Base-by-base conservation (phyloP, 1,140 invertebrate species). In the Semibalanus balanoides region DNA sequence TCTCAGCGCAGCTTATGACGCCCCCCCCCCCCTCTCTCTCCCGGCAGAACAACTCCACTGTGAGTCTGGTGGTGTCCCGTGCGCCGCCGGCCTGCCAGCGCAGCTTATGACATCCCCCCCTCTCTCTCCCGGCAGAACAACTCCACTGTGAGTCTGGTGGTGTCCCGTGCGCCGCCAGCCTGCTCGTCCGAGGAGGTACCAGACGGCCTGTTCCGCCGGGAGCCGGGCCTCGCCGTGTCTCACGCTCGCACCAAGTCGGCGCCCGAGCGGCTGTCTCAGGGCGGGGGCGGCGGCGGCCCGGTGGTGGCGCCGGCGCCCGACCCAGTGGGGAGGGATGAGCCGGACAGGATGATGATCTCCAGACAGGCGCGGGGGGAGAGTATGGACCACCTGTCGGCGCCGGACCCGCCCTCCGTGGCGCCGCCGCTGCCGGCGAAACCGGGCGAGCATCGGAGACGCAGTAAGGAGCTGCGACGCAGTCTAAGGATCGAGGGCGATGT, bases 1-100 rank as follows among this genome's bases (percentile, higher is more conserved):
- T n/a, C n/a, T n/a, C n/a, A n/a, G n/a, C n/a, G n/a, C n/a, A n/a
- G n/a, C n/a, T n/a, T 31, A 35, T 25, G 40, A 27, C 29, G 25
- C 30, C 27, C 9, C 3, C n/a, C n/a, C n/a, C n/a, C 76, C 11
- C 35, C 19, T 76, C 69, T 76, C 0, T 75, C n/a, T 73, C 35
- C 80, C 51, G 80, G 30, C 76, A 83, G 82, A 78, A 71, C 73
- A 79, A 77, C 40, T 83, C 84, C 40, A 82, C 81, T 78, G 83
- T 86, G 27, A 83, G 83, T 77, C 83, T 86, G 80, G 84, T 86
- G 30, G 81, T 86, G 35, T 84, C 83, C 17, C 80, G 86, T 17
- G 31, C 14, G 70, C 76, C 69, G 31, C 74, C 30, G 76, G 28
- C 70, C 43, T 40, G 22, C 76, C n/a, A n/a, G n/a, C n/a, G n/a